phyloP scores from a whole-genome alignment of 2,888 invertebrate species.

The Brassicogethes aeneus region DNA sequence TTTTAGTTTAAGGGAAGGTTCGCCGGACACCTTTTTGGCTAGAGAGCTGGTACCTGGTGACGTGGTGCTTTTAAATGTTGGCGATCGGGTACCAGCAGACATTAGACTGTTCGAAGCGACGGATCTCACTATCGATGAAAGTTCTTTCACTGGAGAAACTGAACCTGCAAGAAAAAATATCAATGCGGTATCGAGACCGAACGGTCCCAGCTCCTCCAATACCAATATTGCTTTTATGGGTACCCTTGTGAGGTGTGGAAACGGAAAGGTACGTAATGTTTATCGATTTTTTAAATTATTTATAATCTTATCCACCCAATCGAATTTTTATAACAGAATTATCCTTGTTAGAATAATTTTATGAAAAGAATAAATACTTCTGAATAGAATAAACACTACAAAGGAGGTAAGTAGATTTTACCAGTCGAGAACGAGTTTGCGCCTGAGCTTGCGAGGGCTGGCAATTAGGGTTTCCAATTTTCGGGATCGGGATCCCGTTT shows the following conservation, averaged over 20 bases:
- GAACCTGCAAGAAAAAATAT: conserved; percentile 80
- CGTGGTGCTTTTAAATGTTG: conserved; percentile 83
- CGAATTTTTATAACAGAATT: neutral
- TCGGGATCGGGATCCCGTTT: too few relatives aligned
- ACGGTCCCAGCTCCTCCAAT: conserved; percentile 58
- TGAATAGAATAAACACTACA: conserved; percentile 2
- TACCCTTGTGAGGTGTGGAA: conserved; percentile 90
- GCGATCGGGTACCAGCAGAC: conserved; percentile 96
- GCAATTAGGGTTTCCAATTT: too few relatives aligned
- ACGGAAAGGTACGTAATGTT: conserved; percentile 71
- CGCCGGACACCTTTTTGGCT: conserved; percentile 82
- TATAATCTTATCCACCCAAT: neutral
- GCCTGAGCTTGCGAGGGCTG: too few relatives aligned
- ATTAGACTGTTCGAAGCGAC: conserved; percentile 86
- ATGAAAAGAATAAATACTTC: neutral
- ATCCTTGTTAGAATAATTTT: neutral
- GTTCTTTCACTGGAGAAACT: conserved; percentile 97
- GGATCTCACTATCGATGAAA: conserved; percentile 93
- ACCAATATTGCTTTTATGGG: conserved; percentile 97
- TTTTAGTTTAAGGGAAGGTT: conserved; percentile 75
- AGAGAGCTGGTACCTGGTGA: conserved; percentile 96
- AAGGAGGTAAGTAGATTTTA: too few relatives aligned
- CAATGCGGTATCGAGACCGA: conserved; percentile 45
- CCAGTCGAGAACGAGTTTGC: too few relatives aligned
- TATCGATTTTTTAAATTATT: conserved; percentile 3